Base-by-base conservation (phyloP, 2,888 invertebrate genomes). In the Orthonevra nobilis region DNA sequence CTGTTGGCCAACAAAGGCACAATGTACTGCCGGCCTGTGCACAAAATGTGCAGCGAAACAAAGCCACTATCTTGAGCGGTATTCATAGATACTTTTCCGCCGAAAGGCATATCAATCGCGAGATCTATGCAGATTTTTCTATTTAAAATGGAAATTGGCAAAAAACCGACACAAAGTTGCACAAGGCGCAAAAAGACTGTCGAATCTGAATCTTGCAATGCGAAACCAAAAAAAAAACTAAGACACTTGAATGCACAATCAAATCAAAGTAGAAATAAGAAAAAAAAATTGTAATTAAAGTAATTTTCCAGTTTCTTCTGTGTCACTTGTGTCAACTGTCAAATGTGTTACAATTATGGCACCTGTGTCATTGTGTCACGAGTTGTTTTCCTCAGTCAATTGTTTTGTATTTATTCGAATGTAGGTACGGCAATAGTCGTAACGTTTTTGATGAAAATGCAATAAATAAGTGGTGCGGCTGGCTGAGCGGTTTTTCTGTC, bases 311-410 rank as follows among this genome's bases (percentile, higher is more conserved):
- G 52, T 52, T 64, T 66, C 70, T 60, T 54, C 19, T 46, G 40
- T 32, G 50, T 46, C 30, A 26, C 44, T 2, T 19, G 30, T 79
- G 66, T 79, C 74, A 68, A 26, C 40, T 64, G 72, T 73, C 75
- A 70, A 56, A 61, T 42, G 60, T 66, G 79, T 79, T 79, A 79
- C 79, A 79, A 56, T 79, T 79, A 73, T 79, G 79, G 79, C 79
- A 79, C 79, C 79, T 79, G 79, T 73, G 70, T 70, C 70, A 70
- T 52, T 70, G 52, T 70, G 70, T 61, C 70, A 69, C 40, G 42
- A 44, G 26, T 23, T 50, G 36, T 28, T 50, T 61, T 68, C 34
- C 9, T 14, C 46, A 42, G 46, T 72, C 56, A 56, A 48, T 69
- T 72, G 23, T 23, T 23, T 5, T 4, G 23, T n/a, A n/a, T n/a